These are phyloP conservation scores for Pterostichus niger DNA, from an alignment of 2,888 invertebrate genomes.

Conservation along the genomic window DNA sequence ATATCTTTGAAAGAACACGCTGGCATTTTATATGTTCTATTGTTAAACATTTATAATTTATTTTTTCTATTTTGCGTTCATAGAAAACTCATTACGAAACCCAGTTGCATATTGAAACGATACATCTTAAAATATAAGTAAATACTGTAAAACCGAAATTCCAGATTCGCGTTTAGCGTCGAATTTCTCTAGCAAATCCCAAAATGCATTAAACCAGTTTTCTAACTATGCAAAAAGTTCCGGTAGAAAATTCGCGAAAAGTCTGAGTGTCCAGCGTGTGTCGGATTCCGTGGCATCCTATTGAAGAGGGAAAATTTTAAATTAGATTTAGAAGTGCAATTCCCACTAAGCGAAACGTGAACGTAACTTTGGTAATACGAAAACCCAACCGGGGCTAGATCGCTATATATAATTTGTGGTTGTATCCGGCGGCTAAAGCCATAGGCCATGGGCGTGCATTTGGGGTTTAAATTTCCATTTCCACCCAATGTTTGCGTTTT, in stretches of 20 bases:
- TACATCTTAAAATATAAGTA: too few species aligned
- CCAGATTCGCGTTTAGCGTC: too few species aligned
- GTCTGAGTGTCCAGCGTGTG: slow-evolving; percentile 3
- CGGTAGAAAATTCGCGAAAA: slow-evolving; percentile 2
- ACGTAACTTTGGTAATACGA: slow-evolving; percentile 25
- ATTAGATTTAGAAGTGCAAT: slow-evolving; percentile 50
- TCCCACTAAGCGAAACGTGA: slow-evolving; percentile 6
- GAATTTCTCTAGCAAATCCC: slow-evolving; percentile 12
- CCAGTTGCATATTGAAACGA: too few species aligned
- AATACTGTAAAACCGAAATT: too few species aligned
- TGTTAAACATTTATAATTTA: too few species aligned
- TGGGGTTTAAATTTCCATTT: slow-evolving; percentile 50
- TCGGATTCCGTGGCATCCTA: slow-evolving; percentile 1
- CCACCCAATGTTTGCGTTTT: slow-evolving; percentile 37
- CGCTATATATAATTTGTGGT: slow-evolving; percentile 41
- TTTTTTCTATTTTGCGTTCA: too few species aligned
- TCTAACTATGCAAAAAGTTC: slow-evolving; percentile 12
- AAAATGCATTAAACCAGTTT: slow-evolving; percentile 32
- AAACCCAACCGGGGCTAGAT: slow-evolving; percentile 9
- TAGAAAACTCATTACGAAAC: too few species aligned
- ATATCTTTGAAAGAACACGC: too few species aligned
- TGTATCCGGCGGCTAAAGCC: slow-evolving; percentile 31
- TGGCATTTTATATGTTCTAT: too few species aligned
- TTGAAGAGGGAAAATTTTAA: slow-evolving; percentile 55
- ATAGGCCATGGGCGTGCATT: slow-evolving; percentile 36